phyloP scores from a whole-genome alignment of 1,140 invertebrate species.

The Solenopsis fugax region DNA sequence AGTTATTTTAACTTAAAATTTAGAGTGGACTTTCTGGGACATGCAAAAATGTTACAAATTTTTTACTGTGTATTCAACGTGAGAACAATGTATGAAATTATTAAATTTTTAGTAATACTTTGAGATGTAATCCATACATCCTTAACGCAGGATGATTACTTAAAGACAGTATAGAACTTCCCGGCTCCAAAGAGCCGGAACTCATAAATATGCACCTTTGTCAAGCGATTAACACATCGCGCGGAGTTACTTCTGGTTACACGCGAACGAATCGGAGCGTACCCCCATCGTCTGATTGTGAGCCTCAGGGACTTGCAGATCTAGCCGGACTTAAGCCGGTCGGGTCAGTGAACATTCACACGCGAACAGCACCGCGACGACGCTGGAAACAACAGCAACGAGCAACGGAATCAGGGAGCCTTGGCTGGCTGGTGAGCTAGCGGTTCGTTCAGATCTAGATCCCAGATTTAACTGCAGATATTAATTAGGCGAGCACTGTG shows the following conservation, averaged over 20 bases:
- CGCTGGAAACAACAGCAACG: conserved; percentile 67
- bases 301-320: conserved; percentile 14
- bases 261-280: neutral
- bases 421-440: conserved; percentile 77
- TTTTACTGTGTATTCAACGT: too few species aligned
- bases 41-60: too few species aligned
- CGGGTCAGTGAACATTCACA: conserved; percentile 77
- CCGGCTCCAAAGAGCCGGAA: neutral
- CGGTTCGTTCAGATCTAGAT: conserved; percentile 83
- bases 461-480: conserved; percentile 81
- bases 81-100: too few species aligned
- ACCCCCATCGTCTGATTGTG: neutral
- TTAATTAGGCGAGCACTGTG: conserved; percentile 79
- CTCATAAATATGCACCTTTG: neutral
- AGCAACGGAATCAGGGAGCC: conserved; percentile 81
- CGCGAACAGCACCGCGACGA: conserved; percentile 68
- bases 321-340: conserved; percentile 69
- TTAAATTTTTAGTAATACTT: too few species aligned
- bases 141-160: too few species aligned
- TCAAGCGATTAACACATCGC: neutral
- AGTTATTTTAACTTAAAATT: too few species aligned
- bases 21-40: too few species aligned
- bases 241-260: neutral
- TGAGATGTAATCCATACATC: too few species aligned
- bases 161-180: neutral